Conservation (phyloP, 2,797 vertebrate genomes). For the Sylvilagus floridanus region DNA sequence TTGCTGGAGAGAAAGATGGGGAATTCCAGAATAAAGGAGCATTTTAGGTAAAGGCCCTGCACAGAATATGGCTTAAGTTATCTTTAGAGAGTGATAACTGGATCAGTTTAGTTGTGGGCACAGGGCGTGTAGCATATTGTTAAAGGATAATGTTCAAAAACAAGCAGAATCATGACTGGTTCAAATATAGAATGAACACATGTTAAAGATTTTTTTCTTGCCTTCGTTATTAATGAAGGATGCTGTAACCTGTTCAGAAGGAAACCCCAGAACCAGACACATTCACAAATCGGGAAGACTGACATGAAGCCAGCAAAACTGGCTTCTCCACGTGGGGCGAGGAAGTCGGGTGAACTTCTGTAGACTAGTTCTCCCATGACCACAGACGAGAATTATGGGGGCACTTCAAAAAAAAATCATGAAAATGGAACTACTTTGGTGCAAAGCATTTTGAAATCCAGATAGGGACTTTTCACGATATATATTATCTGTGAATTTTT, state of each 20-base stretch:
- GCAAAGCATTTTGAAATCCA: too few species aligned
- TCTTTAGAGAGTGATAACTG: background rate
- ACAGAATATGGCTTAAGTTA: background rate
- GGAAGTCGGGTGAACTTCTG: background rate
- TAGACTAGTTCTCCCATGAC: background rate
- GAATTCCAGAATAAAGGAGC: background rate
- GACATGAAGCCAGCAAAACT: background rate
- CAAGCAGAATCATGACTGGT: background rate
- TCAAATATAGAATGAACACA: background rate
- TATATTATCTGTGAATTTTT: too few species aligned
- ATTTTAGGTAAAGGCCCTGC: background rate
- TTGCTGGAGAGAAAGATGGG: background rate
- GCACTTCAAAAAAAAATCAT: too few species aligned
- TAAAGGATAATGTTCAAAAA: constrained; percentile 21
- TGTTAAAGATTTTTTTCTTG: constrained; percentile 3
- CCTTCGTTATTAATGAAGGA: background rate
- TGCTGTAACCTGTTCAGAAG: background rate
- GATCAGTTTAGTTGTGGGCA: background rate
- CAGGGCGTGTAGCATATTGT: background rate
- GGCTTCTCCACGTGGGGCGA: background rate
- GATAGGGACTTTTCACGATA: too few species aligned
- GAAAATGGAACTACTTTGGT: too few species aligned
- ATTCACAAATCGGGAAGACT: background rate
- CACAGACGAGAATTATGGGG: background rate
- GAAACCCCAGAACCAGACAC: background rate